phyloP scores from a whole-genome alignment of 2,113 vertebrate species.

The Vidua chalybeata region DNA sequence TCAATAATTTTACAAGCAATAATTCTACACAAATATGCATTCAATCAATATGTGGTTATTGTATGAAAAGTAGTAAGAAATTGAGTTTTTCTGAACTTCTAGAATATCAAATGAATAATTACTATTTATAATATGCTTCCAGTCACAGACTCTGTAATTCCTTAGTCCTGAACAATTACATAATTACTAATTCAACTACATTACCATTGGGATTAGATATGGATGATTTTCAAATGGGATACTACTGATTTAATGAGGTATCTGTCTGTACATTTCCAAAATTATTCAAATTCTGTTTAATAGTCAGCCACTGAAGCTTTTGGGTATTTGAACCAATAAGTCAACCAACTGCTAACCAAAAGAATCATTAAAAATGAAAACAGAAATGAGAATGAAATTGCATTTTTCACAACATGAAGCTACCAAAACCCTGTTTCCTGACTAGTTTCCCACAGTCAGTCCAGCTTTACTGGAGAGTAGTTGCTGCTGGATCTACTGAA shows the following conservation, averaged over 20 bases:
- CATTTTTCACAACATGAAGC: background rate
- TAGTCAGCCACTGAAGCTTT: background rate
- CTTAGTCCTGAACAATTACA: background rate
- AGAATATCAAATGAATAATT: conserved; percentile 17
- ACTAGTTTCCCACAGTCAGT: background rate
- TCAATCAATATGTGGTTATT: conserved; percentile 18
- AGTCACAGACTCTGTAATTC: conserved; percentile 17
- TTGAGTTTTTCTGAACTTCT: conserved; percentile 5
- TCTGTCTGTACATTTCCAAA: conserved; percentile 26
- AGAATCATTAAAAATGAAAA: background rate
- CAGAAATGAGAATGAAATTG: background rate
- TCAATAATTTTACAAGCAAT: conserved; percentile 44
- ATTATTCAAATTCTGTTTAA: conserved; percentile 23
- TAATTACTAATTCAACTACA: conserved; percentile 36
- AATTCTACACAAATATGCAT: conserved; percentile 25
- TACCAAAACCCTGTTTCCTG: background rate
- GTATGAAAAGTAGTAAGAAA: background rate
- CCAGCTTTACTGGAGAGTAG: background rate
- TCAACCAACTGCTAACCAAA: background rate
- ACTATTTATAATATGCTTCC: conserved; percentile 18
- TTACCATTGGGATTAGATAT: conserved; percentile 5
- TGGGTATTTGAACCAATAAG: conserved; percentile 8
- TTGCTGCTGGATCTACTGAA: background rate
- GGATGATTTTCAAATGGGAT: conserved; percentile 37
- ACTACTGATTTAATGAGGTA: conserved; percentile 28